Conservation (phyloP, 23 tunicate species). For the Diplosoma virens region DNA sequence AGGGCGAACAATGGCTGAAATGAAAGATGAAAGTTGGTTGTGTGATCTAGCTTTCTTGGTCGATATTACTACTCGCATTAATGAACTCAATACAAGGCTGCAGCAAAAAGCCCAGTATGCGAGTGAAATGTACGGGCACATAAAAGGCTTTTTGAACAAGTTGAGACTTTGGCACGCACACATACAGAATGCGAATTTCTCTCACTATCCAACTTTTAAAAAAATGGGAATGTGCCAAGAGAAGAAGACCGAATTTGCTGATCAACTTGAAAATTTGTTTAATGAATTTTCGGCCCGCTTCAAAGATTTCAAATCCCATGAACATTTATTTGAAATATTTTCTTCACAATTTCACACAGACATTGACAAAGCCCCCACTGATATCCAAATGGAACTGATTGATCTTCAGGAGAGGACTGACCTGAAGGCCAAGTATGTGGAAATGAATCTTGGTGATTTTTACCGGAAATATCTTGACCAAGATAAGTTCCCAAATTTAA, state of each 20-base stretch:
- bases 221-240: too few relatives aligned
- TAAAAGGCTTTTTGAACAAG: neutral
- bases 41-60: too few relatives aligned
- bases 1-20: neutral
- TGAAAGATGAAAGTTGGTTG: neutral
- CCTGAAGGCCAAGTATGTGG: neutral
- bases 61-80: neutral
- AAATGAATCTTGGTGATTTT: slow-evolving; percentile 32
- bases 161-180: neutral
- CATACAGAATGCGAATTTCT: neutral
- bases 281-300: too few relatives aligned
- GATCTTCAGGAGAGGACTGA: too few relatives aligned
- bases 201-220: too few relatives aligned
- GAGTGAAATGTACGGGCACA: neutral
- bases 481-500: slow-evolving; percentile 24
- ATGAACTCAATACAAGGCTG: neutral
- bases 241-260: too few relatives aligned
- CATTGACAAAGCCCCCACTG: slow-evolving; percentile 5
- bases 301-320: too few relatives aligned
- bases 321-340: slow-evolving; percentile 15
- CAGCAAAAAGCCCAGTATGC: neutral
- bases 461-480: slow-evolving; percentile 25
- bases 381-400: slow-evolving; percentile 5
- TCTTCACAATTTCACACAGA: slow-evolving; percentile 8
- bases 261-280: too few relatives aligned